phyloP scores from a whole-genome alignment of 1,140 invertebrate species.

The Heliconius melpomene region DNA sequence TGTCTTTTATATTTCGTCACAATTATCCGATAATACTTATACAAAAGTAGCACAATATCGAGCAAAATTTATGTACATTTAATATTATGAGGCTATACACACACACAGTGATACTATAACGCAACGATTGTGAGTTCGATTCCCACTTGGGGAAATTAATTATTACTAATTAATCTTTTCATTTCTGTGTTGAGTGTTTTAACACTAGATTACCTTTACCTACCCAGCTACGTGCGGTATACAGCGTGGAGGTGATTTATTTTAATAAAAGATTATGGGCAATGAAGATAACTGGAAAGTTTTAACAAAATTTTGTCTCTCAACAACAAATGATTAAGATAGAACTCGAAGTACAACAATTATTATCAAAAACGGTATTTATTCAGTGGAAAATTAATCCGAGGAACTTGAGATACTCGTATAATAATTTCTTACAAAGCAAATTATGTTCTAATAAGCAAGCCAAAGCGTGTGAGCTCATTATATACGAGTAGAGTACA shows the following conservation, averaged over 20 bases:
- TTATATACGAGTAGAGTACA: not conserved
- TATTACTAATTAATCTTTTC: too few relatives aligned
- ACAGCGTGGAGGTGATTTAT: too few relatives aligned
- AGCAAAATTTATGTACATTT: not conserved
- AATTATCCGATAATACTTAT: too few relatives aligned
- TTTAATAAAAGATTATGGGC: not conserved
- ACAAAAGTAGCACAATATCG: too few relatives aligned
- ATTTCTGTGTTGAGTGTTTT: too few relatives aligned
- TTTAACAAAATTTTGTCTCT: not conserved
- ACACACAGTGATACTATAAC: too few relatives aligned
- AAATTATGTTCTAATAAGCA: slow-evolving; percentile 1
- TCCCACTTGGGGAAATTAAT: too few relatives aligned
- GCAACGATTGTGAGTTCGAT: too few relatives aligned
- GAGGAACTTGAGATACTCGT: not conserved
- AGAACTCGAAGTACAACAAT: not conserved
- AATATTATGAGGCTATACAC: not conserved
- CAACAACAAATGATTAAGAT: not conserved
- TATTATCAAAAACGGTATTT: not conserved
- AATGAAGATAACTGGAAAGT: not conserved
- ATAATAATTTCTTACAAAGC: not conserved
- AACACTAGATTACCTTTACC: too few relatives aligned
- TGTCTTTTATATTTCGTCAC: too few relatives aligned
- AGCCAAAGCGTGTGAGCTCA: not conserved
- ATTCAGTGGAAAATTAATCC: not conserved
- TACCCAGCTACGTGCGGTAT: too few relatives aligned